Base-by-base conservation (phyloP, 2,797 vertebrate species). In the Esox masquinongy region DNA sequence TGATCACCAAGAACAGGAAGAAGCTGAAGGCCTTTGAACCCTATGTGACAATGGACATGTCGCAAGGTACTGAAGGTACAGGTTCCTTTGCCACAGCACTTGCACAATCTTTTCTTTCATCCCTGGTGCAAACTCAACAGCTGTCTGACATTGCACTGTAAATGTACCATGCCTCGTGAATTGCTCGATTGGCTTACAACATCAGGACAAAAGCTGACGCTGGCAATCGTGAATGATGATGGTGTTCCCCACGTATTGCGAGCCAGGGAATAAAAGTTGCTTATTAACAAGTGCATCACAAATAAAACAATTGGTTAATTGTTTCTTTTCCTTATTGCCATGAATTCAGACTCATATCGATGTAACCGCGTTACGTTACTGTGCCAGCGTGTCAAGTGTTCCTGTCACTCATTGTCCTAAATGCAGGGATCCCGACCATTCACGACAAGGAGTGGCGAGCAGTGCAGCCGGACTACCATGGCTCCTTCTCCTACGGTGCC, bases 31-130 rank as follows among this genome's bases (percentile, higher is more conserved):
- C 91, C 0, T 99, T 99, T 79, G 97, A 99, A 88, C 97, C 97
- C 0, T 99, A 97, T 74, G 97, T 99, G 81, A 96, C 96, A 0
- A 96, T 99, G 96, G 96, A 98, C 78, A 95, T 97, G 89, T 89
- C 94, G 87, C 96, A 96, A 92, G 96, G 98, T 99, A 86, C 88
- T 16, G 64, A 31, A 67, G 64, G 31, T 31, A 67, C 64, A 34
- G 4, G 8, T 31, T 15, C 15, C 63, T 11, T 16, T 8, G 11
- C 31, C 2, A 29, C 8, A 76, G n/a, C 16, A 53, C 56, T 34
- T 34, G 19, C 9, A 3, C 2, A 15, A 5, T 15, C 2, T 26
- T 3, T 4, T 16, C 34, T 1, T 17, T 11, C 9, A 1, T 67
- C 29, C 31, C 63, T 4, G 4, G 5, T 66, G 29, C 7, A 1